Evolutionary conservation across 2,797 vertebrate genomes (phyloP).

Genomic region (Sternotherus odoratus): DNA sequence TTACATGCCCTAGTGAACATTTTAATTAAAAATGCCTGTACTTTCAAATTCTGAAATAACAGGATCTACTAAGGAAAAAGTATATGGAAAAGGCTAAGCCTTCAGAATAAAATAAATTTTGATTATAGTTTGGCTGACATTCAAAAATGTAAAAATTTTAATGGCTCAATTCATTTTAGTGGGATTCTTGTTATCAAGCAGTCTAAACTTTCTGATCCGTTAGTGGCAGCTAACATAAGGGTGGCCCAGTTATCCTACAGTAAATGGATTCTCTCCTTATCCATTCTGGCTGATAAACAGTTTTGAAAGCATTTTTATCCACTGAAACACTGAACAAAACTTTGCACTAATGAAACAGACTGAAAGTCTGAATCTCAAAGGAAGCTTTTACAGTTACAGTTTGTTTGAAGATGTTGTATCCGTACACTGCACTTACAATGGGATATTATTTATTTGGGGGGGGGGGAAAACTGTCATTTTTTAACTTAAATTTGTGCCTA

Average conservation of each 20-base stretch:
- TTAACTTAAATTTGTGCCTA: not conserved
- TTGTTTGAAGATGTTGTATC: not conserved
- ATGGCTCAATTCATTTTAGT: slow-evolving; percentile 12
- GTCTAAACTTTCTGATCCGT: not conserved
- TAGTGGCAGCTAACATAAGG: not conserved
- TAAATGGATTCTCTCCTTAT: not conserved
- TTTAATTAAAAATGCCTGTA: not conserved
- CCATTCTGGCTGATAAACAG: not conserved
- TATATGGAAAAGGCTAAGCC: not conserved
- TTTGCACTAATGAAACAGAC: not conserved
- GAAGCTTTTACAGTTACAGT: not conserved
- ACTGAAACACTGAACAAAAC: not conserved
- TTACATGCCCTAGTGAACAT: not conserved
- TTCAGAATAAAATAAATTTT: slow-evolving; percentile 20
- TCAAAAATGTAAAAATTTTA: slow-evolving; percentile 47
- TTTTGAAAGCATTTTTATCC: slow-evolving; percentile 11
- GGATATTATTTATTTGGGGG: not conserved
- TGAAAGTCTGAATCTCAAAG: slow-evolving; percentile 6
- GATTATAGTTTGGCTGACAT: slow-evolving; percentile 28
- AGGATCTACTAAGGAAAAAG: slow-evolving; percentile 16
- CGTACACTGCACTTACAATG: not conserved
- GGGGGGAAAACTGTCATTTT: not conserved
- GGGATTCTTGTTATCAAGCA: slow-evolving; percentile 29
- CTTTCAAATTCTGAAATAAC: not conserved
- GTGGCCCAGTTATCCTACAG: slow-evolving; percentile 17